Base-by-base conservation (phyloP, 2,888 invertebrate species). In the Artemia sinica region DNA sequence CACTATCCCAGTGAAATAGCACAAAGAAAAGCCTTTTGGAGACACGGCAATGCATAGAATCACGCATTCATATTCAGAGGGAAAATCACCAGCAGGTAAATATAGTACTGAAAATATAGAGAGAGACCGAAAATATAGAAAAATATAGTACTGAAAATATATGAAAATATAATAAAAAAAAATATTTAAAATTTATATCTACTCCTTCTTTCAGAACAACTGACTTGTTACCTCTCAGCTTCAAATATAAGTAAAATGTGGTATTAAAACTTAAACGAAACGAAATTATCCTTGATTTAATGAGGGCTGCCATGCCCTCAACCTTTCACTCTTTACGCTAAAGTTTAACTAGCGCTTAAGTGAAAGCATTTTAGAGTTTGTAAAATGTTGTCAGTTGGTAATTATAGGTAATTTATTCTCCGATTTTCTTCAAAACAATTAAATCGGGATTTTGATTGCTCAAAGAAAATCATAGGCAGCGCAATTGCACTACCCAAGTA, bases 111-210 rank as follows among this genome's bases (percentile, higher is more conserved):
- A 74, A 82, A 94, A 73, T 93, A 92, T 12, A 93, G 94, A 71
- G 82, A 94, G 72, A 94, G 94, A 1, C 84, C 92, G 18, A 92
- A 93, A 80, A 93, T 94, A 68, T 94, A 93, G 70, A 89, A 92
- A 87, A 91, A 94, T 81, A 93, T 94, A 91, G 93, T 94, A 80
- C 91, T 91, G 67, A 93, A 94, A 79, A 92, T 94, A 75, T 91
- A 91, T 66, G 89, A 84, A 71, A 88, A 92, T 80, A 89, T 89
- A 69, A 87, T 89, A 76, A 90, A 93, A 78, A 88, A 89, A 72
- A 93, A 91, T 84, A 97, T 97, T 80, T 95, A 96, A 80, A 97
- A 96, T 82, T n/a, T n/a, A n/a, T n/a, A n/a, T n/a, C n/a, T n/a
- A n/a, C n/a, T n/a, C n/a, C n/a, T n/a, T n/a, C n/a, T 96, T 97